A percentile compares a stretch with the other conserved stretches of the same genome.
Conservation (phyloP, 2,113 vertebrate species). For the Mesembrinibis cayennensis region DNA sequence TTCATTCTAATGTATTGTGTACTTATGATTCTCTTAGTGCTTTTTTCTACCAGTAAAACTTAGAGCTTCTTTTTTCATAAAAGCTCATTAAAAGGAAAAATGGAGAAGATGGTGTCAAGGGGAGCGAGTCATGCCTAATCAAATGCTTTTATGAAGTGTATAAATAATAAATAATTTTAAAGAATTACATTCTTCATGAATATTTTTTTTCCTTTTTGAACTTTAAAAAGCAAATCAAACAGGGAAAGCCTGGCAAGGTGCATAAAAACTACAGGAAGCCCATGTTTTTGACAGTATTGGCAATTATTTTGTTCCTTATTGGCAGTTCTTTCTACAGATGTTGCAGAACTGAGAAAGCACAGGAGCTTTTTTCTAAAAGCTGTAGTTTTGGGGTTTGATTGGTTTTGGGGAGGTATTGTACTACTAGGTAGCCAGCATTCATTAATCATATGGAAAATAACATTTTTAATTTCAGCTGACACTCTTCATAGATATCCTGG, state of each 20-base stretch:
- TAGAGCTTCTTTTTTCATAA: background rate
- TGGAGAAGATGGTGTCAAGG: background rate
- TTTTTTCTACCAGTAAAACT: background rate
- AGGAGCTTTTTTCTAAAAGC: background rate
- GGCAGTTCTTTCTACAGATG: background rate
- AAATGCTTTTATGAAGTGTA: background rate
- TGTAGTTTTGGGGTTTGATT: background rate
- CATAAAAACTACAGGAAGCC: background rate
- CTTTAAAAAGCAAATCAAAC: background rate
- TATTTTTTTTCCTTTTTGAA: background rate
- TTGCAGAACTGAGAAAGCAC: background rate
- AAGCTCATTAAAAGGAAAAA: background rate
- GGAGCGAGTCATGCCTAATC: background rate
- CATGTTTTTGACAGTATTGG: background rate
- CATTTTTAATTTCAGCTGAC: background rate
- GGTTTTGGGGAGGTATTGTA: background rate
- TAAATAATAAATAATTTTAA: background rate
- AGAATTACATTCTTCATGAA: background rate
- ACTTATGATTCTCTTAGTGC: background rate
- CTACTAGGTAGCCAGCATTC: background rate
- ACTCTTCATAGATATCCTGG: background rate
- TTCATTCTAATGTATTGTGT: background rate
- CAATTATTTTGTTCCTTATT: background rate
- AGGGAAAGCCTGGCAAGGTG: background rate
- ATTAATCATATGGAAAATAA: background rate